Evolutionary conservation across 2,888 invertebrate species (phyloP), one percentile per base, ranked within the genome.

Genomic region (Bellardia pandia): DNA sequence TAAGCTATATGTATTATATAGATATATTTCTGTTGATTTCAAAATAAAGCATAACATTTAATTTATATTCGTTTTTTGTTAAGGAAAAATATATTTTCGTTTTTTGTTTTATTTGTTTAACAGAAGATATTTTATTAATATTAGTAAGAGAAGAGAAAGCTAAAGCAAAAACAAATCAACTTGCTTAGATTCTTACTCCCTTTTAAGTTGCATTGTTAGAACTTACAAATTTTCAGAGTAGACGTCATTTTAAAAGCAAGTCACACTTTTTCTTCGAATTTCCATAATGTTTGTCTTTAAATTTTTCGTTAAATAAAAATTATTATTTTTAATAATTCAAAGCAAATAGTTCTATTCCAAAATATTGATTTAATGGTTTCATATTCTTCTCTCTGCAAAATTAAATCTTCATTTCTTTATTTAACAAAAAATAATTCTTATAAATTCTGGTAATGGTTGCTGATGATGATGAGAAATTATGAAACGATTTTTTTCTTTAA

Each of bases 381-480:
- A 79, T 64, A 64, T 71, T 78, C 79, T 83, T 86, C 86, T 86
- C 79, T 79, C 79, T 86, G 60, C 53, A 84, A 76, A 80, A 81
- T 84, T 80, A 80, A 86, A 84, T 85, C 64, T 82, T 78, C 78
- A 69, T 85, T 85, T 76, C 81, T 66, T 78, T 86, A 85, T 87
- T 85, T 78, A 87, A 87, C 87, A 87, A 81, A 82, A 87, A 85
- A 72, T 87, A 81, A 85, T 85, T 78, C 51, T 78, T 77, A 56
- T 80, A 76, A 74, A 53, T 75, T 79, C 56, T 76, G 78, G 69
- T 51, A 74, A 51, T 78, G 58, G 76, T 62, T 13, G 56, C 14
- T 75, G 56, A 16, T 69, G 53, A 75, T 75, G 48, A 77, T 80
- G 83, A 84, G 58, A 80, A 76, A 71, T 79, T 86, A 80, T 87